Percentiles rank a stretch among this genome's conserved stretches.
phyloP scores from a whole-genome alignment of 2,797 vertebrate species.

The Vespertilio murinus region DNA sequence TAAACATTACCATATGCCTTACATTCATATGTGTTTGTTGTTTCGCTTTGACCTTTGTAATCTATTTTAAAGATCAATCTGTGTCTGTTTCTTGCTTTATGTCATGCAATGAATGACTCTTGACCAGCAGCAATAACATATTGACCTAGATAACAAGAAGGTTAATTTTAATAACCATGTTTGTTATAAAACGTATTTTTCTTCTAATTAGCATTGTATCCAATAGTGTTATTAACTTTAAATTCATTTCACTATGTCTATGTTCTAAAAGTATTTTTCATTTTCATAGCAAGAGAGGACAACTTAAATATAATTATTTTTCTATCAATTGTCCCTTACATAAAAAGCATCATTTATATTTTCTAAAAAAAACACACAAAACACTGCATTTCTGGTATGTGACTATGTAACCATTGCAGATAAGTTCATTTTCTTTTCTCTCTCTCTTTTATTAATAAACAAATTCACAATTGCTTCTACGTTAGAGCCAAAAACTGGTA shows the following conservation, averaged over 20 bases:
- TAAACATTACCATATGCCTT: not conserved
- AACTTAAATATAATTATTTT: not conserved
- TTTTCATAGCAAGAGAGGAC: not conserved
- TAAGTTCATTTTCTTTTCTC: not conserved
- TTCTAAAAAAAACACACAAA: not conserved
- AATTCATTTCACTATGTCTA: not conserved
- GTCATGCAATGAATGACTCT: not conserved
- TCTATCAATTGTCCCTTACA: not conserved
- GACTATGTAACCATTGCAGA: not conserved
- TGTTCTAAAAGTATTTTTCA: conserved; percentile 13
- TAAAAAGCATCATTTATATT: conserved; percentile 17
- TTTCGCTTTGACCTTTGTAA: conserved; percentile 15
- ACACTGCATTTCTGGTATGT: not conserved
- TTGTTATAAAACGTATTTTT: conserved; percentile 1
- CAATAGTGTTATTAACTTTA: not conserved
- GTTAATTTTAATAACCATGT: conserved; percentile 25
- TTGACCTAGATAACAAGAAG: not conserved
- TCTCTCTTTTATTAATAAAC: not conserved
- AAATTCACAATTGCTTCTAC: not conserved
- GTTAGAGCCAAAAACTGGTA: not conserved
- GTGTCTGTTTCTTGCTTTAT: not conserved
- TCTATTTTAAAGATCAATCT: conserved; percentile 32
- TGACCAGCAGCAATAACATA: not conserved
- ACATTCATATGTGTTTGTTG: not conserved
- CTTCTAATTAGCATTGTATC: not conserved